Conservation (phyloP, 2,888 invertebrate species). For the Leptopilina drosophilae region DNA sequence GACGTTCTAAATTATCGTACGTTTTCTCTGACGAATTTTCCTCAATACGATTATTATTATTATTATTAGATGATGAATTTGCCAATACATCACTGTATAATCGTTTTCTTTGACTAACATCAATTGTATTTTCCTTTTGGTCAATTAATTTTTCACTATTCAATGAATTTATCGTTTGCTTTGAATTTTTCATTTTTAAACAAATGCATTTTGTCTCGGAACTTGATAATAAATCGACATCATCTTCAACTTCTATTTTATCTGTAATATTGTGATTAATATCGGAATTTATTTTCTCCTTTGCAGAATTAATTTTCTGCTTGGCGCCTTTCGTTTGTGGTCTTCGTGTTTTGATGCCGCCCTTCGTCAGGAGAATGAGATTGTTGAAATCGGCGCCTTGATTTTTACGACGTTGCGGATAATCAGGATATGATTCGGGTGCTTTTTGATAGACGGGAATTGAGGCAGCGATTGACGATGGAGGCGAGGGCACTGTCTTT, state of each 20-base stretch:
- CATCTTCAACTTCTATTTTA: slow-evolving; percentile 34
- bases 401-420: slow-evolving; percentile 62
- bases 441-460: slow-evolving; percentile 73
- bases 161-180: neutral
- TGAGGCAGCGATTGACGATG: slow-evolving; percentile 53
- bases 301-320: slow-evolving; percentile 58
- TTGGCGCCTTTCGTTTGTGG: slow-evolving; percentile 64
- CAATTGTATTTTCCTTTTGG: neutral
- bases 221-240: slow-evolving; percentile 56
- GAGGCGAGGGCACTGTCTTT: slow-evolving; percentile 54
- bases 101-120: slow-evolving; percentile 55
- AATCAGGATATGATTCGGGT: slow-evolving; percentile 66
- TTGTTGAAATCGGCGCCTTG: slow-evolving; percentile 73
- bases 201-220: slow-evolving; percentile 57
- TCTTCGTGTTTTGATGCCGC: slow-evolving; percentile 66
- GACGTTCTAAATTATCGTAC: slow-evolving; percentile 81
- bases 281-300: slow-evolving; percentile 59
- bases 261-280: slow-evolving; percentile 60
- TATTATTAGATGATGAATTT: slow-evolving; percentile 62
- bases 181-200: slow-evolving; percentile 35
- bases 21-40: slow-evolving; percentile 65
- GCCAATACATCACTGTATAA: slow-evolving; percentile 80
- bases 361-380: slow-evolving; percentile 72
- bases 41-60: slow-evolving; percentile 39
- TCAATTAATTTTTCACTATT: neutral